These are phyloP conservation scores for Myzus persicae DNA, from an alignment of 1,140 invertebrate species.

Conservation along the genomic window DNA sequence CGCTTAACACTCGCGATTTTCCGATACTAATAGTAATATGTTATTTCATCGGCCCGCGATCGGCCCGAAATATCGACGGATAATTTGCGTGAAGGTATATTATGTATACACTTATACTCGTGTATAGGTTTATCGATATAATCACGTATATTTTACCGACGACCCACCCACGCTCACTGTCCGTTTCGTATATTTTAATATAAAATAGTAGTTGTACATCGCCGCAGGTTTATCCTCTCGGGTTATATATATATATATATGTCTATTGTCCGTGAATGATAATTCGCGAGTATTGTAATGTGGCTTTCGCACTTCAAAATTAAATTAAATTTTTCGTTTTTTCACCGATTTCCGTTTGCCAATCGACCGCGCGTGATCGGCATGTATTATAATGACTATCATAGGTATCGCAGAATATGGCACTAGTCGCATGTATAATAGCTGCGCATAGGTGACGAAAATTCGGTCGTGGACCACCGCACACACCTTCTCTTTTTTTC, in stretches of 20 bases:
- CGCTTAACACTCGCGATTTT: neutral
- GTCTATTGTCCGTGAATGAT: too few species aligned
- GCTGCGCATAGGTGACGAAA: neutral
- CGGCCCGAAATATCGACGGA: neutral
- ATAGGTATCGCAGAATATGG: neutral
- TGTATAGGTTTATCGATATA: neutral
- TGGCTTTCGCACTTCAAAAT: neutral
- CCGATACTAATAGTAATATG: neutral
- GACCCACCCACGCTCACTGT: neutral
- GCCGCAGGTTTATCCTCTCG: neutral
- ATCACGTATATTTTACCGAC: neutral
- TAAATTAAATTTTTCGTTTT: neutral
- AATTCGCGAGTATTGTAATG: too few species aligned
- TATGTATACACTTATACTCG: too few species aligned
- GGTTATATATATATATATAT: too few species aligned
- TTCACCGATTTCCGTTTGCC: neutral
- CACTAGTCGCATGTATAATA: neutral
- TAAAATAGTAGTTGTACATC: too few species aligned
- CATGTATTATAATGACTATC: too few species aligned
- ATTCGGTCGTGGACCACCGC: neutral
- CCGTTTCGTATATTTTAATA: neutral
- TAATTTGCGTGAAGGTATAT: neutral
- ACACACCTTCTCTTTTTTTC: neutral
- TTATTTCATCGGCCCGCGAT: neutral
- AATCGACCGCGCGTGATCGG: neutral